Percentiles rank a stretch among this genome's conserved stretches.
Evolutionary conservation across 2,113 vertebrate genomes (phyloP).

Genomic region (Nyctereutes procyonoides): DNA sequence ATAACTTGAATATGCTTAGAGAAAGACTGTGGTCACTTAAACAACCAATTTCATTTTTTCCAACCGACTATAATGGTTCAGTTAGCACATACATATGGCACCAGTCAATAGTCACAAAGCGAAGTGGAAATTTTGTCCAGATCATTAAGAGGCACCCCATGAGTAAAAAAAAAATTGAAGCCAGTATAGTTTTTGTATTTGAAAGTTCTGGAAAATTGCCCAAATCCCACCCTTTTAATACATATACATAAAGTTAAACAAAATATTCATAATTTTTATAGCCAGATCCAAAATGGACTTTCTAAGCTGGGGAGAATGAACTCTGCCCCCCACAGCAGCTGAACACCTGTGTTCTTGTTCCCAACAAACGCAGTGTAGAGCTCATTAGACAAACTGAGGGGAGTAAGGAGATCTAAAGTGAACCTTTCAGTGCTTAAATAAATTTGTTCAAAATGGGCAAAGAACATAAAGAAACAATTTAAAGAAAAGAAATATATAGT

Average conservation of each 20-base stretch:
- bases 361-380: not conserved
- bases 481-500: not conserved
- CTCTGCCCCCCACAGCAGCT: not conserved
- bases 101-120: slow-evolving; percentile 24
- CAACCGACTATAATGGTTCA: not conserved
- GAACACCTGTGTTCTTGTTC: not conserved
- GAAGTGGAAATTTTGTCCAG: slow-evolving; percentile 37
- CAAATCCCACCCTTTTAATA: slow-evolving; percentile 40
- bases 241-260: slow-evolving; percentile 45
- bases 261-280: slow-evolving; percentile 62
- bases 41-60: not conserved
- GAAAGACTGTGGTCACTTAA: slow-evolving; percentile 6
- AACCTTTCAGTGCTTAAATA: slow-evolving; percentile 4
- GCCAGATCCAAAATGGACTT: slow-evolving; percentile 20
- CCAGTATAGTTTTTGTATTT: slow-evolving; percentile 17
- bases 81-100: not conserved
- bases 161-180: slow-evolving; percentile 48
- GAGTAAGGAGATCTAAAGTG: not conserved
- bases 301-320: not conserved
- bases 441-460: slow-evolving; percentile 14
- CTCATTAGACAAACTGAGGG: not conserved
- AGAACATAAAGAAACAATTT: not conserved
- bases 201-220: slow-evolving; percentile 67
- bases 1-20: slow-evolving; percentile 15
- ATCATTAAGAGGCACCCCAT: slow-evolving; percentile 49